Base-by-base conservation (phyloP, 2,797 vertebrate species). In the Pangasius larnaudii region DNA sequence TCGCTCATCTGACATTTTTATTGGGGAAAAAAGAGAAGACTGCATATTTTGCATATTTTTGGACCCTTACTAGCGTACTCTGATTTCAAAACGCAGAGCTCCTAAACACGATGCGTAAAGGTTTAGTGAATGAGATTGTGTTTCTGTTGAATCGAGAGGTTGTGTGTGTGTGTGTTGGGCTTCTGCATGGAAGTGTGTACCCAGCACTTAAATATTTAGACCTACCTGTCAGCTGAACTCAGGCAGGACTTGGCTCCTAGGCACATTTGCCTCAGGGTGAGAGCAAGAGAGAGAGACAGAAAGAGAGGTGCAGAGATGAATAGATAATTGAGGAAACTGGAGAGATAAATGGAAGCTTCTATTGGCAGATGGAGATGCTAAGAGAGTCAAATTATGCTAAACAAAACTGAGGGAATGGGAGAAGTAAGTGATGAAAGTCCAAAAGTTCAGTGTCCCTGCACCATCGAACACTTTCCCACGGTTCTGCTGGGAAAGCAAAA, bases 171-270 rank as follows among this genome's bases (percentile, higher is more conserved):
- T 63, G 74, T 81, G 84, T 51, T 80, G 72, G 67, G 69, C 78
- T 84, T 85, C 80, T 88, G 85, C 81, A 87, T 72, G 75, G 77
- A 89, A 89, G 85, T 88, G 87, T 84, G 77, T 72, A 88, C 93
- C 90, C 89, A 72, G 88, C 91, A 88, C 92, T 96, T 93, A 96
- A 96, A 96, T 96, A 96, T 96, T 96, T 94, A 96, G 92, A 87
- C 91, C 87, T 90, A 94, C 89, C 95, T 95, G 94, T 95, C 95
- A 95, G 91, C 71, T 72, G 90, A 86, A 89, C 91, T 94, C 90
- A 90, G 92, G 86, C 91, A 91, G 89, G 93, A 92, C 92, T 93
- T 92, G 88, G 91, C 93, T 93, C 91, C 89, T 81, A 91, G 92
- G 88, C 92, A 92, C 89, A 87, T 94, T 93, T 90, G 92, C 90